These are phyloP conservation scores for Drosophila biarmipes DNA, from an alignment of 1,140 invertebrate species.

Conservation along the genomic window DNA sequence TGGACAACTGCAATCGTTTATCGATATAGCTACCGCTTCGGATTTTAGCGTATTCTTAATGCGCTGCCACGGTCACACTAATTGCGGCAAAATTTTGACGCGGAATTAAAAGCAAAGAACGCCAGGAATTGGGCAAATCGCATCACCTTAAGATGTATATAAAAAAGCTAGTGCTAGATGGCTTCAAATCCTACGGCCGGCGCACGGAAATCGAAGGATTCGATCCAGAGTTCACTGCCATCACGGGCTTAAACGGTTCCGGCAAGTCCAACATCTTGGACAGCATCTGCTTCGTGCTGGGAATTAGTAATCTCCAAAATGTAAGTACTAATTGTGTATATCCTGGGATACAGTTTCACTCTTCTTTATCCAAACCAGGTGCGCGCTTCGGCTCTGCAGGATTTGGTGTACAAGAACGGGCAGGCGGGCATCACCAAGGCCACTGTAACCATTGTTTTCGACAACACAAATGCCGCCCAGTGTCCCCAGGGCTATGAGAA, in stretches of 20 bases:
- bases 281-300: slow-evolving; percentile 98
- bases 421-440: slow-evolving; percentile 98
- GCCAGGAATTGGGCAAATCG: background rate
- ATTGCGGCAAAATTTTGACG: slow-evolving; percentile 52
- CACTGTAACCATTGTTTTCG: slow-evolving; percentile 97
- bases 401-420: slow-evolving; percentile 98
- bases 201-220: slow-evolving; percentile 97
- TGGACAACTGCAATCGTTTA: background rate
- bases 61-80: slow-evolving; percentile 5
- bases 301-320: slow-evolving; percentile 96
- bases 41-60: background rate
- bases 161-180: slow-evolving; percentile 97
- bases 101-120: slow-evolving; percentile 12
- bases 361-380: slow-evolving; percentile 87
- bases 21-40: background rate
- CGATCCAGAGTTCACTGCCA: slow-evolving; percentile 98
- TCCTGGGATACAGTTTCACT: background rate
- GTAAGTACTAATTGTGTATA: slow-evolving; percentile 86
- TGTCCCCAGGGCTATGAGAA: slow-evolving; percentile 97
- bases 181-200: slow-evolving; percentile 99
- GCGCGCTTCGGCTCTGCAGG: slow-evolving; percentile 94
- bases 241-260: slow-evolving; percentile 98
- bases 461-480: slow-evolving; percentile 93
- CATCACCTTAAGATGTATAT: slow-evolving; percentile 91
- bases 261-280: slow-evolving; percentile 99